phyloP scores from a whole-genome alignment of 2,797 vertebrate genomes.

The Manis javanica region DNA sequence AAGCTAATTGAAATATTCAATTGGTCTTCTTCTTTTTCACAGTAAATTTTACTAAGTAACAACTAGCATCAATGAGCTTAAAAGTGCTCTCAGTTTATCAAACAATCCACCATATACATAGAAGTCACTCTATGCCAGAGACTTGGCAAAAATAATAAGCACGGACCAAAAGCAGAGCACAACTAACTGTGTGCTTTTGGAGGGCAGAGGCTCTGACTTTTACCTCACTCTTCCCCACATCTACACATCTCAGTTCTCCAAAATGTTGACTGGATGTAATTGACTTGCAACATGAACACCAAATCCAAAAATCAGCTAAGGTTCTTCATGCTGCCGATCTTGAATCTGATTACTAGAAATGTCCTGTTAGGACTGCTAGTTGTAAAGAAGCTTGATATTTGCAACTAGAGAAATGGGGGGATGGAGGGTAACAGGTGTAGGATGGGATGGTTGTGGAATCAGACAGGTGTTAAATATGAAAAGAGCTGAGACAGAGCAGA shows the following conservation, averaged over 20 bases:
- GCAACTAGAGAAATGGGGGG: neutral
- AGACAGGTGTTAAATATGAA: neutral
- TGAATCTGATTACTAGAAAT: neutral
- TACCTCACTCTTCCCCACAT: neutral
- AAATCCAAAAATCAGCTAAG: neutral
- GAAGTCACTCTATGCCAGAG: neutral
- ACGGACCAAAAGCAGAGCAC: neutral
- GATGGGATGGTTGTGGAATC: neutral
- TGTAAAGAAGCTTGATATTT: neutral
- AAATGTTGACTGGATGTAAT: neutral
- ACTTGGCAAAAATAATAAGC: neutral
- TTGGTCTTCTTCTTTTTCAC: neutral
- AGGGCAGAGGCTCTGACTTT: neutral
- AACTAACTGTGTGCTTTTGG: neutral
- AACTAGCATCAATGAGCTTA: neutral
- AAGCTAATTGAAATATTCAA: neutral
- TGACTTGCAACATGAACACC: neutral
- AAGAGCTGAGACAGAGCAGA: neutral
- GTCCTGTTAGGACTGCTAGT: neutral
- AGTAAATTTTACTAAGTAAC: neutral
- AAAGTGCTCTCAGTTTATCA: neutral
- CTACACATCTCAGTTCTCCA: neutral
- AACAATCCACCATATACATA: neutral
- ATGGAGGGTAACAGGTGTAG: neutral
- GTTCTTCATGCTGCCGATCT: neutral